Percentiles rank a stretch among this genome's conserved stretches.
phyloP scores from a whole-genome alignment of 2,797 vertebrate species.

The Chiloscyllium punctatum region DNA sequence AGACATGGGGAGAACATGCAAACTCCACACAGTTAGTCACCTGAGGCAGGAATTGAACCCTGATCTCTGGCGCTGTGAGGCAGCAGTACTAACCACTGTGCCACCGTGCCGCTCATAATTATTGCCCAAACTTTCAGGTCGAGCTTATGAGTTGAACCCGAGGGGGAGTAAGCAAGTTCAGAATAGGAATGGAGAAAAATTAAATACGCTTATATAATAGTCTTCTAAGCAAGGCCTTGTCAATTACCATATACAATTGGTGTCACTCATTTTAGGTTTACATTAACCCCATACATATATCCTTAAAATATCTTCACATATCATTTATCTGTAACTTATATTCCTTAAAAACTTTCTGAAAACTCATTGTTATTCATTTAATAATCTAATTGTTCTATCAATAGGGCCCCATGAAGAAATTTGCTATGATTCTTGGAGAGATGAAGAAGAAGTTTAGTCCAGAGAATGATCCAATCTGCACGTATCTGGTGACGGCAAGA shows the following conservation, averaged over 20 bases:
- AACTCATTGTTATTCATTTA: neutral
- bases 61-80: no score
- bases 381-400: conserved; percentile 37
- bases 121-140: neutral
- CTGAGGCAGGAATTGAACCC: no score
- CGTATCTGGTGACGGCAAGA: conserved; percentile 53
- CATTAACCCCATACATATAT: neutral
- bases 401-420: conserved; percentile 58
- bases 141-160: neutral
- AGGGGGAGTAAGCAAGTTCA: neutral
- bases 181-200: neutral
- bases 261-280: neutral
- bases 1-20: no score
- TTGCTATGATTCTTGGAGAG: conserved; percentile 57
- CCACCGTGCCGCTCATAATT: no score
- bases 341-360: neutral
- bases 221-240: neutral
- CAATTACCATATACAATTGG: neutral
- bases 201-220: neutral
- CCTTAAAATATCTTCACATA: neutral
- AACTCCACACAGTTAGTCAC: no score
- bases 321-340: no score
- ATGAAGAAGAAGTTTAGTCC: conserved; percentile 54
- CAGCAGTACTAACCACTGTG: no score
- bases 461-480: conserved; percentile 53